Evolutionary conservation across 2,888 invertebrate genomes (phyloP).

Genomic region (Seira ritae): DNA sequence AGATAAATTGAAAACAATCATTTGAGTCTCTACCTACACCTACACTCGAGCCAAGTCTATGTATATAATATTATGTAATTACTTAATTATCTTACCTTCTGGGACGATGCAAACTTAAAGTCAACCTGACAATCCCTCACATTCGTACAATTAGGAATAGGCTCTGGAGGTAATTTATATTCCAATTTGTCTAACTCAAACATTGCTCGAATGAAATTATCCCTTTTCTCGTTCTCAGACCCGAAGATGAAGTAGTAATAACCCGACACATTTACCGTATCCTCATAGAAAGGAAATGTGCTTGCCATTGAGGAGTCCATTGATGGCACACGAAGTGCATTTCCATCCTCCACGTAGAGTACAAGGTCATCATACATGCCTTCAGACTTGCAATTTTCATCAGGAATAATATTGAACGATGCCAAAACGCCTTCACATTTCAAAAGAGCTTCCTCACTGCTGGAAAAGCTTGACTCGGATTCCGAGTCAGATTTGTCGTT

Average conservation of each 20-base stretch:
- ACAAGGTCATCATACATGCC: conserved; percentile 38
- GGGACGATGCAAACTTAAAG: conserved; percentile 68
- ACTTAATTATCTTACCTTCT: conserved; percentile 58
- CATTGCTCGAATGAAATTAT: conserved; percentile 63
- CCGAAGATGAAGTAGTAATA: conserved; percentile 90
- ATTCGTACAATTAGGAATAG: conserved; percentile 67
- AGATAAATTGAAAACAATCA: conserved; percentile 2
- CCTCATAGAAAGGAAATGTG: conserved; percentile 41
- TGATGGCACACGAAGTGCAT: conserved; percentile 14
- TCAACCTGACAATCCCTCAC: conserved; percentile 67
- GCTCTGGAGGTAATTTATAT: conserved; percentile 64
- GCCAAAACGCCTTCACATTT: conserved; percentile 85
- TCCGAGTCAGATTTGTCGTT: conserved; percentile 86
- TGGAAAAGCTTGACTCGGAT: conserved; percentile 88
- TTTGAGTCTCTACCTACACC: too few species aligned
- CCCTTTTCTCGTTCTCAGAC: conserved; percentile 83
- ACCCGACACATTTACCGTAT: conserved; percentile 79
- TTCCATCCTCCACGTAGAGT: background rate
- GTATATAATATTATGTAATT: too few species aligned
- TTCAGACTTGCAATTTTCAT: conserved; percentile 48
- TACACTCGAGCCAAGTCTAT: too few species aligned
- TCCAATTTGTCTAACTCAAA: conserved; percentile 68
- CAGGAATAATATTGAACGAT: conserved; percentile 74
- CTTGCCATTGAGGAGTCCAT: background rate
- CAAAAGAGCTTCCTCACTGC: conserved; percentile 85